These are phyloP conservation scores for Penelope pileata DNA, from an alignment of 2,113 vertebrate genomes.

Conservation along the genomic window DNA sequence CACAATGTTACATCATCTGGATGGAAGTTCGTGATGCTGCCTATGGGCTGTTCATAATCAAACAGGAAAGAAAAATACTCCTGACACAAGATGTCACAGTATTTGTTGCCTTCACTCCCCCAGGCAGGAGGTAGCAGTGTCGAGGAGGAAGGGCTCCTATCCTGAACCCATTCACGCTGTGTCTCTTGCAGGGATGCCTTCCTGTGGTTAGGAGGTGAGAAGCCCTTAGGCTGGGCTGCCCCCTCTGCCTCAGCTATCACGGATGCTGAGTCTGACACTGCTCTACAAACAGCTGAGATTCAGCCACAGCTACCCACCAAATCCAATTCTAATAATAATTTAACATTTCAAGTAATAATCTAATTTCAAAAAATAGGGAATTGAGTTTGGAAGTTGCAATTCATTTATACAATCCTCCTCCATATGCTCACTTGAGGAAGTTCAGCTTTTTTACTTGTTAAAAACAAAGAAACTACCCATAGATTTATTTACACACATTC, in stretches of 20 bases:
- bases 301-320: background rate
- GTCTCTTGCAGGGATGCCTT: background rate
- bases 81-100: background rate
- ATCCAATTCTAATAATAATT: background rate
- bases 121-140: background rate
- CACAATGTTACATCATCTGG: background rate
- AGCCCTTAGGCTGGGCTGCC: background rate
- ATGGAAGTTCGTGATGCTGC: background rate
- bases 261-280: background rate
- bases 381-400: background rate
- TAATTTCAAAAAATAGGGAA: background rate
- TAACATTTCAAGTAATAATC: background rate
- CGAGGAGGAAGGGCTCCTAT: background rate
- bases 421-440: background rate
- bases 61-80: background rate
- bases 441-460: background rate
- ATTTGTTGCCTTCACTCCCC: background rate
- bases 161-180: background rate
- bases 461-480: background rate
- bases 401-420: background rate
- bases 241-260: accelerated
- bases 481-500: background rate
- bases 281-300: background rate
- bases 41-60: background rate
- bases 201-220: background rate